Evolutionary conservation across 2,888 invertebrate genomes (phyloP), one percentile per base, ranked within the genome.

Genomic region (Epirrita christyi): DNA sequence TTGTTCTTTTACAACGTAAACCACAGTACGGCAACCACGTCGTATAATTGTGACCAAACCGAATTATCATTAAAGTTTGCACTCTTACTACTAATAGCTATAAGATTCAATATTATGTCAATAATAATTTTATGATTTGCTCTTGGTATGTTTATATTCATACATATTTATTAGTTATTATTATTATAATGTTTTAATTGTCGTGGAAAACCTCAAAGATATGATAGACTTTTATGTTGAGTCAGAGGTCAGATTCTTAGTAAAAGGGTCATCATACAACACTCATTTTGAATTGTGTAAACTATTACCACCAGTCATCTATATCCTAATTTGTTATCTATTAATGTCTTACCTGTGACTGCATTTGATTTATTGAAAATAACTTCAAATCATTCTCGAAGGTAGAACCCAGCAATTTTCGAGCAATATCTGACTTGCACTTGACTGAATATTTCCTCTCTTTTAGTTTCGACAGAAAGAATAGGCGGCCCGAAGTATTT

Each of bases 1-100:
- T 64, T 21, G 40, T 42, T 49, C 49, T 48, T 55, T 69, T 66
- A 72, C 67, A 66, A 61, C 54, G 60, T 50, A 57, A 61, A 66
- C 56, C 54, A 56, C 43, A 49, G 41, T 48, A 51, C 37, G 9
- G 11, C 36, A 13, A 21, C 34, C 47, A 41, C 45, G 45, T 10
- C 40, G 44, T 29, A 37, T n/a, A n/a, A n/a, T 32, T 46, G 14
- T 45, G 41, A 28, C 15, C 21, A 46, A 37, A 27, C 49, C 28
- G 8, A 32, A 32, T 43, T 38, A 37, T 27, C 42, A 45, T 47
- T 47, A 28, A 57, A 45, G 29, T 62, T 58, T 45, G 15, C 32
- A 40, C 10, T n/a, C 5, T 0, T 32, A 32, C 8, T 32, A 8
- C 32, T 6, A 32, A 7, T 32, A 32, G 32, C 2, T 7, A 32